These are phyloP conservation scores for Cephus sareptanus DNA, from an alignment of 2,888 invertebrate species.

Conservation along the genomic window DNA sequence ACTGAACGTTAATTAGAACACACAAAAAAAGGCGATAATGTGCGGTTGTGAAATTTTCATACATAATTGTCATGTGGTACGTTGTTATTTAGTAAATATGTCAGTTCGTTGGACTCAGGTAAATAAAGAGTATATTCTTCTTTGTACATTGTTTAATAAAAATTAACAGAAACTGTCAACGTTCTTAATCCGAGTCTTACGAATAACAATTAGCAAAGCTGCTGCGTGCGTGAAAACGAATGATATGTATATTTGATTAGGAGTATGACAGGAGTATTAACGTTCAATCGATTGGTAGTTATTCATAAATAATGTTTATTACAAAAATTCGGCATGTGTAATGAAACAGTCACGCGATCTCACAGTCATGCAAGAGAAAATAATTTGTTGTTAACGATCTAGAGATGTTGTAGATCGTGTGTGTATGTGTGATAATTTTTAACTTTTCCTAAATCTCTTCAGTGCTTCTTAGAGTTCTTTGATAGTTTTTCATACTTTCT, in stretches of 20 bases:
- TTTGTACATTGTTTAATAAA: conserved; percentile 30
- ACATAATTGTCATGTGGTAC: conserved; percentile 14
- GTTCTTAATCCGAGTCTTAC: neutral
- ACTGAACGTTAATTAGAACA: neutral
- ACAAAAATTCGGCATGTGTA: conserved; percentile 50
- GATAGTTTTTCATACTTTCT: conserved; percentile 89
- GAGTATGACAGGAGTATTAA: neutral
- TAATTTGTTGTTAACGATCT: conserved; percentile 31
- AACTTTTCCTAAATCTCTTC: conserved; percentile 26
- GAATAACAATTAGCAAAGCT: neutral
- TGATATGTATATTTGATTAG: neutral
- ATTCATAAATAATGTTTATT: conserved; percentile 60
- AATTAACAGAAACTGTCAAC: conserved; percentile 14
- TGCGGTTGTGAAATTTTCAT: conserved; percentile 9
- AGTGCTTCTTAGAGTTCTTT: conserved; percentile 76
- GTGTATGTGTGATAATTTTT: conserved; percentile 14
- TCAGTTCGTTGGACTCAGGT: conserved; percentile 14
- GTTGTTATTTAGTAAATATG: conserved; percentile 11
- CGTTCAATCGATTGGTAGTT: conserved; percentile 5
- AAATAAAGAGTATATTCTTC: conserved; percentile 26
- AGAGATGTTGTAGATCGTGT: conserved; percentile 12
- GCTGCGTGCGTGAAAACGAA: neutral
- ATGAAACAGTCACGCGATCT: conserved; percentile 50
- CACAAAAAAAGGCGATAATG: conserved; percentile 2
- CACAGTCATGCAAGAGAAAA: conserved; percentile 46